Base-by-base conservation (phyloP, 2,888 invertebrate genomes). In the Atrina japonica region DNA sequence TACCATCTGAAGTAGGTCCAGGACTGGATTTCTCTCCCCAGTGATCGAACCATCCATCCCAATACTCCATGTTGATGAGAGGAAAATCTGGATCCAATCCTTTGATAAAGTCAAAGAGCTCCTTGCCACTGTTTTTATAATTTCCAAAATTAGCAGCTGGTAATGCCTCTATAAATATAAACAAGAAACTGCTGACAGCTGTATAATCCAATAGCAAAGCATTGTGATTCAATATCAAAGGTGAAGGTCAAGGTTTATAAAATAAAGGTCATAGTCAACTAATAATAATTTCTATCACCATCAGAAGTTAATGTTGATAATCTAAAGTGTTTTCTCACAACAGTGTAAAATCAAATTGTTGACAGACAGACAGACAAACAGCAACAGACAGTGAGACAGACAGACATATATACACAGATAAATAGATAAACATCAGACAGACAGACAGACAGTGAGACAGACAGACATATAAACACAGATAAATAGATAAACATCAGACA, bases 41-140 rank as follows among this genome's bases (percentile, higher is more conserved):
- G 76, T 92, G 92, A 80, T 93, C 93, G 81, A 93, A 93, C 93
- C 93, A 93, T 25, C 93, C 93, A 7, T 91, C 88, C 93, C 93
- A 93, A 82, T 91, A 93, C 83, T 93, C 93, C 91, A 92, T 92
- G 0, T 92, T 92, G 92, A 93, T 92, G 2, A 91, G 71, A 0
- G 93, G 93, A 72, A 91, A 90, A 67, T 92, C 88, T 0, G 92
- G 91, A 81, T 93, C 92, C 3, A 92, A 80, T 58, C 84, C 76
- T 65, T 88, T 83, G 56, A 93, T 83, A n/a, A 83, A 81, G 18
- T 90, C 84, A 64, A 93, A 89, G 75, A 92, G 89, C 11, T 83
- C 75, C 55, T 66, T 53, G 2, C 88, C 86, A 0, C 91, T 91
- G 70, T 91, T 84, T 6, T 77, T 66, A 18, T 72, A 41, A 0